Evolutionary conservation across 2,797 vertebrate species (phyloP).

Genomic region (Anas flavirostris): DNA sequence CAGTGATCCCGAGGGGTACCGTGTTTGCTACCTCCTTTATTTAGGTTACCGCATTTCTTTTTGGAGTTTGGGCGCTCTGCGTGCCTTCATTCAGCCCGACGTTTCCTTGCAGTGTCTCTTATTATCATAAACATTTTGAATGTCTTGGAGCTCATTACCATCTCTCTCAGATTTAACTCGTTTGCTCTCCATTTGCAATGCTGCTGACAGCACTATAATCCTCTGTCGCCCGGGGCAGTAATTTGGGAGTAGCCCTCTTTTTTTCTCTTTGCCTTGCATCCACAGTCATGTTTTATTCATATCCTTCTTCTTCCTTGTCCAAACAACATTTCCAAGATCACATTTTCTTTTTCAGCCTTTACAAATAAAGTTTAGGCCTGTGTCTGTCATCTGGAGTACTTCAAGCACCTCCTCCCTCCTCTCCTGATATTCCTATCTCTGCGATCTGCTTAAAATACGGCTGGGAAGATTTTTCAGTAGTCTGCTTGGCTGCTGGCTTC

Average conservation of each 20-base stretch:
- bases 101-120: background rate
- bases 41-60: background rate
- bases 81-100: background rate
- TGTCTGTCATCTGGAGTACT: conserved; percentile 16
- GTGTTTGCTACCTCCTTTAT: rapidly evolving
- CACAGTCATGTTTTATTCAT: conserved; percentile 35
- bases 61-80: rapidly evolving
- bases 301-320: background rate
- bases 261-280: background rate
- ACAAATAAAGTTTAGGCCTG: background rate
- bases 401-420: conserved; percentile 7
- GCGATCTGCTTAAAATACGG: background rate
- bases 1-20: background rate
- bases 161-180: background rate
- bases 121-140: background rate
- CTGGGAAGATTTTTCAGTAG: background rate
- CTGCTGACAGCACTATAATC: background rate
- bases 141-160: background rate
- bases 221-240: background rate
- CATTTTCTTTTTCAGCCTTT: conserved; percentile 12
- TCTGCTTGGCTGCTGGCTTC: background rate
- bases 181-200: background rate
- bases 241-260: background rate
- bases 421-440: background rate
- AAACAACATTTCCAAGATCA: conserved; percentile 37